These are phyloP conservation scores for Falco rusticolus DNA, from an alignment of 2,797 vertebrate genomes.

Conservation along the genomic window DNA sequence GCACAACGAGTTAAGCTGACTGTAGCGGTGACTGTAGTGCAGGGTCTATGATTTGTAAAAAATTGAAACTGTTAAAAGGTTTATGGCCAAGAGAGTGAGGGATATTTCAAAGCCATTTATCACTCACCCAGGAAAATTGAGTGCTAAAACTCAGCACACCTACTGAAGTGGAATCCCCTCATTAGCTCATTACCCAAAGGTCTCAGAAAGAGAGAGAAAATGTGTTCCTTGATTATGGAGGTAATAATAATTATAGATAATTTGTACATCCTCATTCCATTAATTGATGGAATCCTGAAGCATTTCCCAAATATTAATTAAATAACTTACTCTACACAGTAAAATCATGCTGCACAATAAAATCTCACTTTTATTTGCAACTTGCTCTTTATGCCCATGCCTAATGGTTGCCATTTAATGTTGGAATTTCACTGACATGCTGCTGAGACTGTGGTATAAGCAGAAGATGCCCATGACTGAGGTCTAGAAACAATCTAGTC, in stretches of 20 bases:
- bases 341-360: not conserved
- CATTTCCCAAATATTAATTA: constrained; percentile 44
- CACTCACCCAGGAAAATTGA: constrained; percentile 6
- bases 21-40: not conserved
- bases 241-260: constrained; percentile 47
- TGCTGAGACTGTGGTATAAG: not conserved
- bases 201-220: constrained; percentile 17
- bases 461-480: not conserved
- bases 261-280: constrained; percentile 1
- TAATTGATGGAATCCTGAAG: constrained; percentile 31
- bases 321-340: not conserved
- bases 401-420: not conserved
- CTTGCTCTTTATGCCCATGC: not conserved
- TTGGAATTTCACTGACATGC: not conserved
- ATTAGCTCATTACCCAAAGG: not conserved
- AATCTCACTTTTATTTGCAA: constrained; percentile 9
- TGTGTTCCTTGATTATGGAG: constrained; percentile 21
- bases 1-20: constrained; percentile 39
- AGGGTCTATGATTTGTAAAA: constrained; percentile 46
- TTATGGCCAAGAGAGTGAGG: not conserved
- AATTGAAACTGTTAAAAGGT: constrained; percentile 33
- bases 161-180: constrained; percentile 8
- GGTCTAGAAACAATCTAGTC: not conserved
- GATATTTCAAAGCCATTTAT: constrained; percentile 40
- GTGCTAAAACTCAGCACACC: constrained; percentile 5